phyloP scores from a whole-genome alignment of 2,888 invertebrate genomes.

The Eudemis profundana region DNA sequence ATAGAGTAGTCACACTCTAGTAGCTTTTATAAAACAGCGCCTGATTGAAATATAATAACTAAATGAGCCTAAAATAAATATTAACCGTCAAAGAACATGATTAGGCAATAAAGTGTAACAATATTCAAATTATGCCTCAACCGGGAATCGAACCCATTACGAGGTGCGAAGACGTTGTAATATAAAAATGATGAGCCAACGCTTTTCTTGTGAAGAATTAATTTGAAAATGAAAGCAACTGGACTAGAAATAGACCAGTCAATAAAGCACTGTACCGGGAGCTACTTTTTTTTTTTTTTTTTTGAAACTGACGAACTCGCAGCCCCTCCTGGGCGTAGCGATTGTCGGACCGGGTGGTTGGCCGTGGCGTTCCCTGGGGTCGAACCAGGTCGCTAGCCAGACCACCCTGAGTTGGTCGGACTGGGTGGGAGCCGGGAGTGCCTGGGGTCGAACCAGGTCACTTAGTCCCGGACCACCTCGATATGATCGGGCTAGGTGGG shows the following conservation, averaged over 20 bases:
- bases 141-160: constrained; percentile 15
- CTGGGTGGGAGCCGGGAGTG: too few species aligned
- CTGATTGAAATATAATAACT: constrained; percentile 27
- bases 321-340: too few species aligned
- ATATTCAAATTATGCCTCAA: constrained; percentile 26
- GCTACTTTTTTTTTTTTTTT: background rate
- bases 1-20: too few species aligned
- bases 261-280: background rate
- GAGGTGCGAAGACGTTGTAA: constrained; percentile 39
- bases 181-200: constrained; percentile 41
- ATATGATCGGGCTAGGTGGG: too few species aligned
- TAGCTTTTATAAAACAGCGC: background rate
- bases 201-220: constrained; percentile 41
- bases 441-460: too few species aligned
- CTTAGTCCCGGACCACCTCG: too few species aligned
- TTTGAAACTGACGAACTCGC: too few species aligned
- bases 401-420: too few species aligned
- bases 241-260: background rate
- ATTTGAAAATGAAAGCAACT: constrained; percentile 45
- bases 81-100: constrained; percentile 12
- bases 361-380: too few species aligned
- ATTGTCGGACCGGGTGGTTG: too few species aligned
- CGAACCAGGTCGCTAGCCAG: too few species aligned
- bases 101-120: constrained; percentile 16
- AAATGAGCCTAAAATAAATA: constrained; percentile 25